phyloP scores from a whole-genome alignment of 2,113 vertebrate species.

The Pseudorhombus dupliciocellatus region DNA sequence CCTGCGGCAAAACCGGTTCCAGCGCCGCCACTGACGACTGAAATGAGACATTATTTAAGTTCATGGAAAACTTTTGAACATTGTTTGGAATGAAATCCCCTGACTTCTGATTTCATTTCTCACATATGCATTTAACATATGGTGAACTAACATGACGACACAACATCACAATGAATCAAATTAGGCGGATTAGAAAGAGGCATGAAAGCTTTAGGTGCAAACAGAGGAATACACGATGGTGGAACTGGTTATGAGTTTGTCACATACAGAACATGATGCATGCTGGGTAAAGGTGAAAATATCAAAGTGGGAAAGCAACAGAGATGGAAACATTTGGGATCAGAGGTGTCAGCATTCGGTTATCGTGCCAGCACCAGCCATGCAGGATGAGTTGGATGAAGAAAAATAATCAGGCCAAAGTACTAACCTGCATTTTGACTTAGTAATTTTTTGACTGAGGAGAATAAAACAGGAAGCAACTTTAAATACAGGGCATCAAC shows the following conservation, averaged over 20 bases:
- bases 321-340: conserved; percentile 13
- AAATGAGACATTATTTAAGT: neutral
- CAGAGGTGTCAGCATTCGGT: conserved; percentile 1
- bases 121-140: neutral
- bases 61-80: neutral
- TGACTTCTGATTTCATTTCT: neutral
- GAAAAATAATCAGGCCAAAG: conserved; percentile 13
- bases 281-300: neutral
- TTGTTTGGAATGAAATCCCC: neutral
- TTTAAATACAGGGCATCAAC: conserved; percentile 26
- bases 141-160: conserved; percentile 11
- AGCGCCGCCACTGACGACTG: conserved; percentile 96
- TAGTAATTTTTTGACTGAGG: conserved; percentile 96
- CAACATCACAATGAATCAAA: neutral
- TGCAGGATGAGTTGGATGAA: conserved; percentile 38
- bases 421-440: conserved; percentile 99
- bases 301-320: neutral
- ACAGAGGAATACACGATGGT: conserved; percentile 6
- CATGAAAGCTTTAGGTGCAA: neutral
- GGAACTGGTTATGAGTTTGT: neutral
- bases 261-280: conserved; percentile 5
- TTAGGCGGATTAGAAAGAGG: neutral
- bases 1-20: conserved; percentile 95
- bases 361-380: conserved; percentile 28
- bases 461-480: conserved; percentile 58